Conservation (phyloP, 2,888 invertebrate species). For the Coelinius sp. region DNA sequence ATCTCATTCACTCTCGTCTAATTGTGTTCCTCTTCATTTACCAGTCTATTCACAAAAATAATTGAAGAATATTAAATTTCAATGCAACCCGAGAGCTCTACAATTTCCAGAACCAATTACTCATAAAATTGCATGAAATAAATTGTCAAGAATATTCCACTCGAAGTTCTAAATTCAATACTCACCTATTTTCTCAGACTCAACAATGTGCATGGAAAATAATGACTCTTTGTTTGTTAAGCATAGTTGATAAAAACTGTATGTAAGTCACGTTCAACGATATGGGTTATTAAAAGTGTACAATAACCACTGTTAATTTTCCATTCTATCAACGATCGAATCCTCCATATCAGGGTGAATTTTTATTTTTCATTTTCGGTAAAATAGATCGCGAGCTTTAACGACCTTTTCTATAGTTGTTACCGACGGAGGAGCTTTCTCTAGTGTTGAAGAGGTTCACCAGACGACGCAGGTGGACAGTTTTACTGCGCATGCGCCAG, state of each 20-base stretch:
- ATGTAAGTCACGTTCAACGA: slow-evolving; percentile 1
- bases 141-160: background rate
- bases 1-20: too few species aligned
- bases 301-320: background rate
- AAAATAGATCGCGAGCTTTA: slow-evolving; percentile 5
- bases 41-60: too few species aligned
- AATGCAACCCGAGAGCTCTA: background rate
- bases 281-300: background rate
- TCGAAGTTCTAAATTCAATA: background rate
- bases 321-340: background rate
- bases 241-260: slow-evolving; percentile 8
- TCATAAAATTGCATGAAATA: background rate
- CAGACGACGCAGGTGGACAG: background rate
- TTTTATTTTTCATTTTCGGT: background rate
- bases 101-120: background rate
- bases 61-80: background rate
- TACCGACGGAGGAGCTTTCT: background rate
- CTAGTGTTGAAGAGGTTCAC: background rate
- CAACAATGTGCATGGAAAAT: background rate
- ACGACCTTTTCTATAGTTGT: background rate
- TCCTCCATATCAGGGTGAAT: background rate
- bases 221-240: slow-evolving; percentile 29
- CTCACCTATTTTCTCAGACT: background rate
- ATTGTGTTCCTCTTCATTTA: too few species aligned
- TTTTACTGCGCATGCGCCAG: background rate